Base-by-base conservation (phyloP, 2,888 invertebrate species). In the Eupeodes latifasciatus region DNA sequence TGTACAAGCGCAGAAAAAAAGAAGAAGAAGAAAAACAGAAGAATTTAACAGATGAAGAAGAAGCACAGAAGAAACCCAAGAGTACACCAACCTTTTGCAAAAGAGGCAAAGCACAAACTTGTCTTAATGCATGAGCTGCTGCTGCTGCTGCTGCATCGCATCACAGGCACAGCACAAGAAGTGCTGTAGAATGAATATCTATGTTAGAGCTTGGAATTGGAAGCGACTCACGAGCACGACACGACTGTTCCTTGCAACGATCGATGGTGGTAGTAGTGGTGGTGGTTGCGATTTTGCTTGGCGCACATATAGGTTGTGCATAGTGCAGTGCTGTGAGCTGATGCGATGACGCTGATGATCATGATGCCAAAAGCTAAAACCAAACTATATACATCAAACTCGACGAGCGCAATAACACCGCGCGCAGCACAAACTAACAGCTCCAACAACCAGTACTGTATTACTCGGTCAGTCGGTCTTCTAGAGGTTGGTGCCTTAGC, bases 381-480 rank as follows among this genome's bases (percentile, higher is more conserved):
- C 62, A 40, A 74, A 81, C 82, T 84, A 76, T 84, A 80, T 76
- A 87, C 66, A 76, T 55, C 82, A 66, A 2, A 19, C 66, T 66
- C 27, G 66, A 66, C 27, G 66, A 74, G 57, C 51, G 75, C 77
- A 69, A 61, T 62, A 81, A 71, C 85, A 77, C 61, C 78, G 19
- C 44, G 34, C 27, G 16, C 10, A 84, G 76, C 80, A 55, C 64
- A 78, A 89, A 67, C 89, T 79, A 82, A 89, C 89, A 86, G 82
- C 86, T 82, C 82, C 71, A 71, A 85, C 86, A 86, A 85, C 85
- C 89, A 92, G 92, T 92, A 93, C 93, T 93, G 93, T 93, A 93
- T 93, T 93, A 93, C 93, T 94, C 93, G 93, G 93, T 94, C 93
- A 94, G 93, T 94, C 93, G 93, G 93, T 94, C 93, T 94, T 93